Evolutionary conservation across 2,113 vertebrate species (phyloP).

Genomic region (Scatophagus argus): DNA sequence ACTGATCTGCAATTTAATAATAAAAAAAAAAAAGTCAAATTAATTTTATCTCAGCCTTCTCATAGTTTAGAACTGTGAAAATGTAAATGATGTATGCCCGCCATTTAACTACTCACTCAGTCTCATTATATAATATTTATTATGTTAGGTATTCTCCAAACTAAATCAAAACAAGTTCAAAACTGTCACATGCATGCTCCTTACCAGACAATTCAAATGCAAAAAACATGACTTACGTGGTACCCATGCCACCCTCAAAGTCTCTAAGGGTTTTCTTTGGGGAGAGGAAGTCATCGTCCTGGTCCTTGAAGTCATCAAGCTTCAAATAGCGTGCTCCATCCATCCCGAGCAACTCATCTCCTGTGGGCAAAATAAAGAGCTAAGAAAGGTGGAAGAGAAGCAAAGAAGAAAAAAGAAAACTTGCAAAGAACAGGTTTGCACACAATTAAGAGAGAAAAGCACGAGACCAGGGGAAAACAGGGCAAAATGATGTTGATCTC

Average conservation of each 20-base stretch:
- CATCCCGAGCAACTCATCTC: slow-evolving; percentile 86
- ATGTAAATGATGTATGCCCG: background rate
- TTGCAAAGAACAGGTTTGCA: slow-evolving; percentile 19
- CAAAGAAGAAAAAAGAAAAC: background rate
- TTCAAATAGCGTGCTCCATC: slow-evolving; percentile 85
- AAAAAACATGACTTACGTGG: slow-evolving; percentile 76
- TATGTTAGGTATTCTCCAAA: background rate
- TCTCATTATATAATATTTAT: background rate
- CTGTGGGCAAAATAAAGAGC: slow-evolving; percentile 58
- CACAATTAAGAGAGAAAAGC: slow-evolving; percentile 53
- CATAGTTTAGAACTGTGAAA: background rate
- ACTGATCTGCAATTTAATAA: slow-evolving; percentile 3
- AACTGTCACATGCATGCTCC: too few species aligned
- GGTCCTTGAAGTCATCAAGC: slow-evolving; percentile 87
- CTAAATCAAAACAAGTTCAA: background rate
- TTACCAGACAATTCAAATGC: too few species aligned
- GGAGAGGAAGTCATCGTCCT: slow-evolving; percentile 87
- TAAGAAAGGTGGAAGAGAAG: slow-evolving; percentile 20
- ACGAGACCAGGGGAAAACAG: slow-evolving; percentile 40
- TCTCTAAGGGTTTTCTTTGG: slow-evolving; percentile 84
- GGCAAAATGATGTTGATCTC: slow-evolving; percentile 42
- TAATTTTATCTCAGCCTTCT: too few species aligned
- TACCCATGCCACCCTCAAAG: slow-evolving; percentile 84
- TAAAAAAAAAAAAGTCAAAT: too few species aligned
- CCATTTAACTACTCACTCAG: background rate